Evolutionary conservation across 2,113 vertebrate species (phyloP), one percentile per base, ranked within the genome.

Genomic region (Pituophis catenifer): DNA sequence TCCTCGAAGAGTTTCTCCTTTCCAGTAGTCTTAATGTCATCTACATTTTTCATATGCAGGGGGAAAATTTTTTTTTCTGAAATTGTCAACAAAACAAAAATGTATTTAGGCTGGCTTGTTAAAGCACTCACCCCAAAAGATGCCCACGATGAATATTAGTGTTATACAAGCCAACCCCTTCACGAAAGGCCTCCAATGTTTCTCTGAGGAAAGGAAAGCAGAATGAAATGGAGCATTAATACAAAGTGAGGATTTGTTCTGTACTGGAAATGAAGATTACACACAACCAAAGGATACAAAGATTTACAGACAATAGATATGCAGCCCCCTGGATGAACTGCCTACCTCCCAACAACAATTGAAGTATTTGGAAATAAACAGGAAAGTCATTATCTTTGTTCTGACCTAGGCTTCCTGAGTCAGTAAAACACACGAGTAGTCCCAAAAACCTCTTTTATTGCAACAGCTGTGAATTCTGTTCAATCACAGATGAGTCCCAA

Each of bases 211-310:
- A 91, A 54, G 58, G 91, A 29, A 93, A 75, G 91, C 93, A 94
- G 38, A 91, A 87, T n/a, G 9, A 93, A 92, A 93, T 91, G 89
- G 86, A 92, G 2, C 94, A 92, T 0, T 54, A 75, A 6, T 90
- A 57, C 52, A 93, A 92, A 26, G 2, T 13, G 24, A 92, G 91
- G 88, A 92, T 95, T 95, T 95, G 92, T 88, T 96, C 90, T 93
- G 94, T 87, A 57, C 48, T 95, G 23, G 94, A 93, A 94, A 91
- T 96, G 93, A 93, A 65, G 95, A 86, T 50, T 94, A 93, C 92
- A 26, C 92, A 12, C 89, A 53, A 91, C 75, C 24, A 92, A 95
- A 94, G 91, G 48, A 93, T 48, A 52, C 48, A 91, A 94, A 92
- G 8, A 96, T 23, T 90, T 54, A 55, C 23, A 8, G 0, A 26